Evolutionary conservation across 2,113 vertebrate species (phyloP).

Genomic region (Podocnemis expansa): DNA sequence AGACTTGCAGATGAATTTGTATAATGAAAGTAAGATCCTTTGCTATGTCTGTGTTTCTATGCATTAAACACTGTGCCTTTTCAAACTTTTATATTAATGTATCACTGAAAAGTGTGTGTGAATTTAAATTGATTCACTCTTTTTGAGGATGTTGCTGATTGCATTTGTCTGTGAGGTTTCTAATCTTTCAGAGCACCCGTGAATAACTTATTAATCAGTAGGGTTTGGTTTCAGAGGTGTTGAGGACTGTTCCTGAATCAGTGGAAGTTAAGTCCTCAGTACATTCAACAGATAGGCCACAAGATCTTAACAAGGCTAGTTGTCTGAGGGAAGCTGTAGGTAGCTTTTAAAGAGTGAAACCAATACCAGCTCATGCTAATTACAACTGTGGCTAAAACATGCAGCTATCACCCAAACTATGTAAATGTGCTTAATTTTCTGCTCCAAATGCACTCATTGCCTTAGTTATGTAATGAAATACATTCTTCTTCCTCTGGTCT

Average conservation of each 20-base stretch:
- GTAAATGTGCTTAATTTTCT: accelerated
- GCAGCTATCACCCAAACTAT: accelerated
- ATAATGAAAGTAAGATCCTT: not conserved
- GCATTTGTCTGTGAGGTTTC: accelerated
- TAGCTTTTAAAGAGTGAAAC: accelerated
- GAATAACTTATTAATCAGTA: accelerated
- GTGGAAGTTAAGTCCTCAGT: not conserved
- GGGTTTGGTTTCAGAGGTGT: accelerated
- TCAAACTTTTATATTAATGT: not conserved
- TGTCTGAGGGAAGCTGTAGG: accelerated
- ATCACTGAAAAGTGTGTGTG: accelerated
- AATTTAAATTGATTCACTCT: not conserved
- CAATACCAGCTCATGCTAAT: accelerated
- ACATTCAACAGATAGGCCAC: accelerated
- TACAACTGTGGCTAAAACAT: accelerated
- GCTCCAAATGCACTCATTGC: accelerated
- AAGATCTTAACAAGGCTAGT: accelerated
- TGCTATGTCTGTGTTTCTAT: accelerated
- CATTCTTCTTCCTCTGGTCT: accelerated
- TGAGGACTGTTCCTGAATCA: accelerated
- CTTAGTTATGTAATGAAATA: accelerated
- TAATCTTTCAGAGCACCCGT: accelerated
- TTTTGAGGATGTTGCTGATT: accelerated
- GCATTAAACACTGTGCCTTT: accelerated
- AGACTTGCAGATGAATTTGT: not conserved